Base-by-base conservation (phyloP, 2,888 invertebrate genomes). In the Chloromyia formosa region DNA sequence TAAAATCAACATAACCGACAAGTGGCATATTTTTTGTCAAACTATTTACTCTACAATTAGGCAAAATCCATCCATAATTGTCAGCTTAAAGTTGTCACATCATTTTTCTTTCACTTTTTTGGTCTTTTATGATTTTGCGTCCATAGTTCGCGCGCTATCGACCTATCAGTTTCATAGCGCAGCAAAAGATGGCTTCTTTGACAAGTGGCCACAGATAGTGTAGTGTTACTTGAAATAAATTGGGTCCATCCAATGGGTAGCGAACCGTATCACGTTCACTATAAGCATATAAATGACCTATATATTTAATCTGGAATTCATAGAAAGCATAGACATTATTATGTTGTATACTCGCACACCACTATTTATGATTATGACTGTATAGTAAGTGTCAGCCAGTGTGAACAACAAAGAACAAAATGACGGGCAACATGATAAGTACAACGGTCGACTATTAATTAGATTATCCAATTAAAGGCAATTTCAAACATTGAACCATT, bases 401-500 rank as follows among this genome's bases (percentile, higher is more conserved):
- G n/a, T n/a, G n/a, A n/a, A n/a, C n/a, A n/a, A n/a, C n/a, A n/a
- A n/a, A n/a, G n/a, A n/a, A n/a, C n/a, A n/a, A n/a, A n/a, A n/a
- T n/a, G n/a, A n/a, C n/a, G 53, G 16, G 53, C 12, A 35, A 56
- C 10, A 16, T 35, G 27, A 54, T 56, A 54, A 35, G 54, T 16
- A 54, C 35, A 56, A 20, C n/a, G 7, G 10, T 68, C 23, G 23
- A 54, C 54, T 56, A 54, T 45, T 69, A 69, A 69, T 69, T 54
- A 69, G 69, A 69, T 56, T 69, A 69, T 69, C 54, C 54, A 69
- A 69, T 69, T 69, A 56, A 35, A 69, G 69, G 16, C 69, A 42
- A 45, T 42, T 42, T 53, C 14, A 68, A 27, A 56, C 54, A 54
- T 56, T 69, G 54, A 69, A 35, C 56, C 18, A 27, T 27, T 56